These are phyloP conservation scores for Protobothrops flavoviridis DNA, from an alignment of 2,113 vertebrate genomes.

Conservation along the genomic window DNA sequence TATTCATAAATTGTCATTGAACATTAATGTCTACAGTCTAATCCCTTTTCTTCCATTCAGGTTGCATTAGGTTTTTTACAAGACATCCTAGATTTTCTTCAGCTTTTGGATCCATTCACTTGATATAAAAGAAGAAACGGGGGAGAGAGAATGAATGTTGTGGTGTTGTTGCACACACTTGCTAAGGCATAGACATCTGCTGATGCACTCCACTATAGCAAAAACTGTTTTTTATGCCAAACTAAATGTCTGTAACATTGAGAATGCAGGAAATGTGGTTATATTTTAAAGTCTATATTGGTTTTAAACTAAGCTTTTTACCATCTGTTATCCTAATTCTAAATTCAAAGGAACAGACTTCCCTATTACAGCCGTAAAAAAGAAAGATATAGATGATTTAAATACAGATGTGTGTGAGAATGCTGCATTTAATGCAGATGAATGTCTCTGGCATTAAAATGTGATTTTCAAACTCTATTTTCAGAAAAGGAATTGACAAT, in stretches of 20 bases:
- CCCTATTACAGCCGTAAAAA: slow-evolving; percentile 42
- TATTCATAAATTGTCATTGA: not conserved
- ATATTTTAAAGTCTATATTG: slow-evolving; percentile 62
- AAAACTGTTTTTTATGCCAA: slow-evolving; percentile 51
- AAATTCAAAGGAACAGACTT: slow-evolving; percentile 47
- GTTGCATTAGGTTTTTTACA: not conserved
- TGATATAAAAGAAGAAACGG: not conserved
- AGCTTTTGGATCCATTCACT: not conserved
- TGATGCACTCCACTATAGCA: slow-evolving; percentile 40
- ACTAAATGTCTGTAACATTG: slow-evolving; percentile 45
- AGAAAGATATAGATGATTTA: slow-evolving; percentile 55
- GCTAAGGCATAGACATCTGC: slow-evolving; percentile 14
- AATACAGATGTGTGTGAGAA: slow-evolving; percentile 47
- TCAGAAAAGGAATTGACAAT: not conserved
- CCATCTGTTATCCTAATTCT: slow-evolving; percentile 46
- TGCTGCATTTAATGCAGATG: slow-evolving; percentile 14
- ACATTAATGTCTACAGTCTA: not conserved
- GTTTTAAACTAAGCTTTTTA: slow-evolving; percentile 52
- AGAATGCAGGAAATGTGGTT: slow-evolving; percentile 44
- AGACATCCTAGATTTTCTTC: not conserved
- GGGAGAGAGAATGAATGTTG: not conserved
- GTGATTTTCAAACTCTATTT: not conserved
- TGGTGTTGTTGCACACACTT: slow-evolving; percentile 5
- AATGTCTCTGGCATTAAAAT: not conserved
- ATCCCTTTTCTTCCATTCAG: not conserved